Base-by-base conservation (phyloP, 2,888 invertebrate species). In the Cephus nigrinus region DNA sequence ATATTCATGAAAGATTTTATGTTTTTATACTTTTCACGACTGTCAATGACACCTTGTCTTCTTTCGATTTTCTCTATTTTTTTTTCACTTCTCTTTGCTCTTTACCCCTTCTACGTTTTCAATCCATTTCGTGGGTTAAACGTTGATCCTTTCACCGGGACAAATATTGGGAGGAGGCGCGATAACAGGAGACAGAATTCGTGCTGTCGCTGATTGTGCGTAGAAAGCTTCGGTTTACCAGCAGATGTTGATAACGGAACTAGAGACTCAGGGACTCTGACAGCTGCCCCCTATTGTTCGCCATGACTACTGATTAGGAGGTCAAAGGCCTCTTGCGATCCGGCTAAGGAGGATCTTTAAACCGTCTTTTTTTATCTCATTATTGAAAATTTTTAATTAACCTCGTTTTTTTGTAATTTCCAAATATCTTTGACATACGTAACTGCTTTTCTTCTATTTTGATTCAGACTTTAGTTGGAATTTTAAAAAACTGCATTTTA, bases 181-280 rank as follows among this genome's bases (percentile, higher is more conserved):
- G 87, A 87, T 85, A 86, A 87, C 83, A 78, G 79, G 78, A 81
- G 82, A 84, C 82, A 81, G 82, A 83, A 85, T 84, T 85, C 81
- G 78, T 81, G 80, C 82, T 83, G 86, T 82, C 83, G 80, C 83
- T 83, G 82, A 86, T 83, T 85, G 83, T 79, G 82, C 78, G 75
- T 75, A 33, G 71, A 68, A 68, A 81, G 78, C 81, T 81, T 78
- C 74, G 84, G 84, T 88, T 84, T 88, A 86, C 88, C 31, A 84
- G 85, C 88, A 88, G 88, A 88, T 88, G 88, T 84, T 89, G 88
- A 89, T 89, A 88, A 89, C 82, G 83, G 80, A 55, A 32, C 33
- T 74, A 74, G 12, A 33, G 74, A 73, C 80, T 81, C 82, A 83
- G 82, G 82, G 82, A 82, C 77, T 76, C 78, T 85, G 85, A 84